phyloP scores from a whole-genome alignment of 2,797 vertebrate species.

The Gadopsis marmoratus region DNA sequence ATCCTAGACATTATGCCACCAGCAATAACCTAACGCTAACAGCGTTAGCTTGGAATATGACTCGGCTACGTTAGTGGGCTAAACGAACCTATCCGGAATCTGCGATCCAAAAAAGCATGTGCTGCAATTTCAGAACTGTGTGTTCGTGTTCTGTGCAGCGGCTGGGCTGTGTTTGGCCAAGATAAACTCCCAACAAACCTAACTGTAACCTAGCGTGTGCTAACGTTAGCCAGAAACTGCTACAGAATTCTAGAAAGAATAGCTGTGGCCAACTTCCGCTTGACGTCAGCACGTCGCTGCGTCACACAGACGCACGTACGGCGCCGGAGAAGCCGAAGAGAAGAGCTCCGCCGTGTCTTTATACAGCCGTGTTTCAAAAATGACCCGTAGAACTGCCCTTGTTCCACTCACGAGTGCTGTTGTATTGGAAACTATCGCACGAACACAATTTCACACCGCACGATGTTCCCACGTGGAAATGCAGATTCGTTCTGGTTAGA shows the following conservation, averaged over 20 bases:
- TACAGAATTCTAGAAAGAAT: constrained; percentile 80
- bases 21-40: constrained; percentile 45
- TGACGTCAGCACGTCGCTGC: constrained; percentile 46
- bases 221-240: constrained; percentile 35
- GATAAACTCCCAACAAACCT: neutral
- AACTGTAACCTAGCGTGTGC: neutral
- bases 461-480: too few species aligned
- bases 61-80: constrained; percentile 43
- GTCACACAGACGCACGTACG: neutral
- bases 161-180: neutral
- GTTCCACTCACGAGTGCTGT: too few species aligned
- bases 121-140: neutral
- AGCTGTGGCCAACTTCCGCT: constrained; percentile 66
- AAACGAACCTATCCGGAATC: constrained; percentile 24
- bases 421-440: too few species aligned
- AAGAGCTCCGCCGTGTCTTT: neutral
- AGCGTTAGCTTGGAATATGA: constrained; percentile 57
- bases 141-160: neutral
- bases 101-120: neutral
- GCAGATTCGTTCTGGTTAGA: too few species aligned
- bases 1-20: constrained; percentile 87
- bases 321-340: neutral
- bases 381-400: too few species aligned
- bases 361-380: too few species aligned
- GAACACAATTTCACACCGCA: too few species aligned